These are phyloP conservation scores for Zonitis immaculata DNA, from an alignment of 2,888 invertebrate genomes.

Conservation along the genomic window DNA sequence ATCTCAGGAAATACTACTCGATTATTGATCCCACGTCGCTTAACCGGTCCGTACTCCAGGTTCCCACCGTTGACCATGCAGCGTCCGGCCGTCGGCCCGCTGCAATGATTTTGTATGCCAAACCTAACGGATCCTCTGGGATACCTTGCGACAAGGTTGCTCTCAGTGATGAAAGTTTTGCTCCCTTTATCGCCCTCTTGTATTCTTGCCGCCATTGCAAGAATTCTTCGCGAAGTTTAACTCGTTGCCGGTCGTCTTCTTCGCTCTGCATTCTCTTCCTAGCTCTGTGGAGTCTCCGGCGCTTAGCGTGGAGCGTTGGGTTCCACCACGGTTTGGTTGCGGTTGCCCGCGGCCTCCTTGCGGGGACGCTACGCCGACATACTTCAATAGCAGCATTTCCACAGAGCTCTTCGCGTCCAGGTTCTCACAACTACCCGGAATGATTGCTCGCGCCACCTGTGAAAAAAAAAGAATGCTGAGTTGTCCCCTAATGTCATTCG, in stretches of 20 bases:
- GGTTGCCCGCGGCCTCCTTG: not conserved
- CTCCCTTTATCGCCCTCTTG: conserved; percentile 6
- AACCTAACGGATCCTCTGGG: conserved; percentile 7
- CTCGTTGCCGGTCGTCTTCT: not conserved
- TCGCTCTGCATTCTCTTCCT: conserved; percentile 1
- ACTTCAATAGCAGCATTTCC: conserved; percentile 6
- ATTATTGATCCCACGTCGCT: not conserved
- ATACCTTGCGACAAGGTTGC: not conserved
- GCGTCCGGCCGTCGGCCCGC: too few relatives aligned
- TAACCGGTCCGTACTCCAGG: not conserved
- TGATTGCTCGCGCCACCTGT: not conserved
- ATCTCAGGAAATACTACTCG: not conserved
- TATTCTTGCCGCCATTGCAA: not conserved
- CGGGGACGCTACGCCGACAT: conserved; percentile 3
- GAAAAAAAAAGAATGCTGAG: conserved; percentile 19
- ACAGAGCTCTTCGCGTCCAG: conserved; percentile 1
- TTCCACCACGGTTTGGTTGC: conserved; percentile 4
- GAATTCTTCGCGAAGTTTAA: not conserved
- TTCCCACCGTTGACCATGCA: not conserved
- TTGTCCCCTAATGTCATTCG: not conserved
- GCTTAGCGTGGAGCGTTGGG: not conserved
- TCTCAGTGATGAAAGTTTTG: conserved; percentile 1
- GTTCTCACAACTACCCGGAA: not conserved
- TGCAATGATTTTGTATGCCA: conserved; percentile 1
- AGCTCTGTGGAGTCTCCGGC: not conserved